These are phyloP conservation scores for Leptogaster cylindrica DNA, from an alignment of 2,888 invertebrate genomes.

Conservation along the genomic window DNA sequence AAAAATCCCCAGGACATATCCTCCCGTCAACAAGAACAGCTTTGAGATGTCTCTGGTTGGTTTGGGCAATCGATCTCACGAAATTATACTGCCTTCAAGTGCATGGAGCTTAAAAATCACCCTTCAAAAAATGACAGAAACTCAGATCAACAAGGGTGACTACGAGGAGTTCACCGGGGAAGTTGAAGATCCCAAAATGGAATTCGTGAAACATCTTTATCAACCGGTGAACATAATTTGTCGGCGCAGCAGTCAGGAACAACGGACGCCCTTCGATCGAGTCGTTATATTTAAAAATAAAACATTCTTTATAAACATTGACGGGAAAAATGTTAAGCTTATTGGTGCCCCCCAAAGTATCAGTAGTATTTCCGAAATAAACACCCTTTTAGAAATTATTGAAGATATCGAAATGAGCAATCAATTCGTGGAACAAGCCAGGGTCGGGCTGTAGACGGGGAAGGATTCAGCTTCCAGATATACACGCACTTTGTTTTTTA, in stretches of 20 bases:
- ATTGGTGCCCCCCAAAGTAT: conserved; percentile 60
- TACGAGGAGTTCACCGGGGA: conserved; percentile 58
- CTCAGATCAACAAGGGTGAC: conserved; percentile 14
- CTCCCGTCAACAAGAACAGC: conserved; percentile 33
- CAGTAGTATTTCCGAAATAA: conserved; percentile 56
- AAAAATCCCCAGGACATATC: conserved; percentile 51
- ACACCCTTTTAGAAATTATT: conserved; percentile 60
- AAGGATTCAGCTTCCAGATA: no score
- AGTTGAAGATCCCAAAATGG: conserved; percentile 56
- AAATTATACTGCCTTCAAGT: conserved; percentile 55
- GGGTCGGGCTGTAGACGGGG: conserved; percentile 1
- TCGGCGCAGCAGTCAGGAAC: conserved; percentile 54
- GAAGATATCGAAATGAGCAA: conserved; percentile 57
- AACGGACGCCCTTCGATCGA: conserved; percentile 59
- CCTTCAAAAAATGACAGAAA: conserved; percentile 53
- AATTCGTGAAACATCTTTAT: conserved; percentile 58
- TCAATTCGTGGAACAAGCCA: conserved; percentile 53
- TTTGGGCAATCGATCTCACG: conserved; percentile 56
- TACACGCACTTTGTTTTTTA: no score
- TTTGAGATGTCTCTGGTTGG: conserved; percentile 57
- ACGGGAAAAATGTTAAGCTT: conserved; percentile 60
- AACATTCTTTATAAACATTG: conserved; percentile 60
- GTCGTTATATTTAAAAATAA: conserved; percentile 62
- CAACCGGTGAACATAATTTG: conserved; percentile 61
- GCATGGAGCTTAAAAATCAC: conserved; percentile 60